Percentiles rank a stretch among this genome's conserved stretches.
Evolutionary conservation across 2,797 vertebrate species (phyloP).

Genomic region (Poeciliopsis infans): DNA sequence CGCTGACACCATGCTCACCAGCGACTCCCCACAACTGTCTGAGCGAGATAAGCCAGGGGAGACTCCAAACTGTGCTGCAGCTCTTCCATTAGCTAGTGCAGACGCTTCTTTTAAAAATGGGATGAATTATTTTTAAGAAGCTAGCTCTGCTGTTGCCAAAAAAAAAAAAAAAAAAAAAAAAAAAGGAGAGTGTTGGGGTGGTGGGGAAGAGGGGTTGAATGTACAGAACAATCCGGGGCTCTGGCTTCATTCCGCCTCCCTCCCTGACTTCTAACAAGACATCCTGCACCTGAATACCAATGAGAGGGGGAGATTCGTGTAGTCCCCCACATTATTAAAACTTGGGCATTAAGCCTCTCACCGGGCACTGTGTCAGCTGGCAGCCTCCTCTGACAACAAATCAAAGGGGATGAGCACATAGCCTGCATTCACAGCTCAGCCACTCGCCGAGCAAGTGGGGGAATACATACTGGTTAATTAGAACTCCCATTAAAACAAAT

Average conservation of each 20-base stretch:
- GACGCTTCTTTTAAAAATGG: constrained; percentile 78
- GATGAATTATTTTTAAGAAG: constrained; percentile 85
- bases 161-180: constrained; percentile 66
- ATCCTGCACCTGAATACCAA: constrained; percentile 84
- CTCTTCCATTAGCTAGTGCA: constrained; percentile 79
- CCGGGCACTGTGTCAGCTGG: constrained; percentile 85
- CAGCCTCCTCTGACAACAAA: constrained; percentile 79
- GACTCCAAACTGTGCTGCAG: constrained; percentile 79
- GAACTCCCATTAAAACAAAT: constrained; percentile 85
- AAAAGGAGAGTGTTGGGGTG: constrained; percentile 49
- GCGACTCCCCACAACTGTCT: constrained; percentile 99
- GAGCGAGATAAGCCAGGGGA: constrained; percentile 95
- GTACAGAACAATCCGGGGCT: constrained; percentile 76
- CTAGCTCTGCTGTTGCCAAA: constrained; percentile 78
- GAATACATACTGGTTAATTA: constrained; percentile 83
- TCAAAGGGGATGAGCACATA: constrained; percentile 83
- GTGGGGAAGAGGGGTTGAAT: constrained; percentile 67
- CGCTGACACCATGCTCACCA: constrained; percentile 92
- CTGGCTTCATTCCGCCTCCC: constrained; percentile 77
- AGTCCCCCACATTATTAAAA: constrained; percentile 84
- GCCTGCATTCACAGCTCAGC: constrained; percentile 80
- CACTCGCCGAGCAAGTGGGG: constrained; percentile 76
- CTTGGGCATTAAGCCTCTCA: constrained; percentile 83
- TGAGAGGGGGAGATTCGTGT: constrained; percentile 79
- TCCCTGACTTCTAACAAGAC: constrained; percentile 83